Percentiles rank a stretch among this genome's conserved stretches.
Conservation (phyloP, 2,888 invertebrate genomes). For the Hylaea fasciaria region DNA sequence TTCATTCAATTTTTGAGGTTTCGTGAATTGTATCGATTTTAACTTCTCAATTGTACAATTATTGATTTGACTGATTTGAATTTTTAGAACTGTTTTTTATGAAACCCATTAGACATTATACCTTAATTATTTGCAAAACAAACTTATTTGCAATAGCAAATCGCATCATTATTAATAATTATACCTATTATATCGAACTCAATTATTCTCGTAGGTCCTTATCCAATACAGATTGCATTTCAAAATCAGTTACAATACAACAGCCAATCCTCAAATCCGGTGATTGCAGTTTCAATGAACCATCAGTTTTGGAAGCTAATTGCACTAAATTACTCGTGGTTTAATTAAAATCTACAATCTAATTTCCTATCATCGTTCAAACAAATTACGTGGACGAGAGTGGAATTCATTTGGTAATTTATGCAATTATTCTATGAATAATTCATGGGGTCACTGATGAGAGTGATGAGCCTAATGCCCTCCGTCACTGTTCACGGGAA, state of each 20-base stretch:
- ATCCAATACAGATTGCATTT: background rate
- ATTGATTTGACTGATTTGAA: too few relatives aligned
- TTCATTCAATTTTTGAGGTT: too few relatives aligned
- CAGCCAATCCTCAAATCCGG: background rate
- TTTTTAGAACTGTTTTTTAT: too few relatives aligned
- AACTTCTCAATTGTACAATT: too few relatives aligned
- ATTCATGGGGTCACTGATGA: constrained; percentile 15
- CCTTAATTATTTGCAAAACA: too few relatives aligned
- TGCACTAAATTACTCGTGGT: constrained; percentile 20
- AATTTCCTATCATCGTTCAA: constrained; percentile 27
- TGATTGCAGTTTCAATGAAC: constrained; percentile 26
- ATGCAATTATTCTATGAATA: constrained; percentile 23
- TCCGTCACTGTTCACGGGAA: background rate
- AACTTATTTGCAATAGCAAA: too few relatives aligned
- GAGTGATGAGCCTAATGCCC: constrained; percentile 6
- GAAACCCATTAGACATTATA: too few relatives aligned
- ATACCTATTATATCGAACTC: background rate
- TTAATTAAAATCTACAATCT: constrained; percentile 27
- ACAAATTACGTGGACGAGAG: constrained; percentile 17
- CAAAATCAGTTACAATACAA: constrained; percentile 10
- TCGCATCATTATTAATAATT: too few relatives aligned
- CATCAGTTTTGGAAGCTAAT: constrained; percentile 15
- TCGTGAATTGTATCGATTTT: too few relatives aligned
- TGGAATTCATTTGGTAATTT: constrained; percentile 18
- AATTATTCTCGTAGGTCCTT: too few relatives aligned